Base-by-base conservation (phyloP, 2,888 invertebrate species). In the Drosophila sordidapex region DNA sequence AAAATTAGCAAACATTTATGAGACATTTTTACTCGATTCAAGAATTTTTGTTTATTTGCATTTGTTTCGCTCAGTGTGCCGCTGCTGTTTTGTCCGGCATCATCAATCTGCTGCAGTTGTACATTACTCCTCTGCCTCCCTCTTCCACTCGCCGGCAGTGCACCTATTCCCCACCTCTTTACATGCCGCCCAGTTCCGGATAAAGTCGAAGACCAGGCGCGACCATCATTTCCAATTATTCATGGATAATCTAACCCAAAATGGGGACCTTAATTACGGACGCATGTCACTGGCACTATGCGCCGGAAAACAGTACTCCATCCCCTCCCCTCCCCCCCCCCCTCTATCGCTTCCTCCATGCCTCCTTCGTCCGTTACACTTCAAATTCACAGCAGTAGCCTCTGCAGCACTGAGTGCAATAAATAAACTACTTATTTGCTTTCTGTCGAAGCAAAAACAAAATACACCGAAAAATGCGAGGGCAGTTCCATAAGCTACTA, bases 251-350 rank as follows among this genome's bases (percentile, higher is more conserved):
- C 91, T 91, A 92, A 91, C 91, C 91, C 91, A 83, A 90, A 92
- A 92, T 92, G 91, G 92, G 91, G 91, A 91, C 92, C 91, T 92
- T 93, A 92, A 93, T 93, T 93, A 92, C 92, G 67, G 66, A 74
- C 81, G 82, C 89, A 87, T 85, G 85, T 85, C 89, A 89, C 40
- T 70, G 79, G 66, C 89, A 84, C 69, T 66, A 61, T 70, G 68
- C 59, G 58, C 58, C 48, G n/a, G 33, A n/a, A 31, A n/a, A 53
- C 58, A 53, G n/a, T 40, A 43, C 40, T 38, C 33, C n/a, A 11
- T 13, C 18, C 6, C 4, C n/a, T 11, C 1, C 33, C n/a, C 21
- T 10, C 18, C 6, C 4, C 11, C 1, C 33, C n/a, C 21, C 1
- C 21, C 6, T 11, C 40, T 21, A 11, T 11, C 40, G n/a, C 43